A percentile compares a stretch with the other conserved stretches of the same genome.
These are phyloP conservation scores for Pogona vitticeps DNA, from an alignment of 2,113 vertebrate genomes.

Conservation along the genomic window DNA sequence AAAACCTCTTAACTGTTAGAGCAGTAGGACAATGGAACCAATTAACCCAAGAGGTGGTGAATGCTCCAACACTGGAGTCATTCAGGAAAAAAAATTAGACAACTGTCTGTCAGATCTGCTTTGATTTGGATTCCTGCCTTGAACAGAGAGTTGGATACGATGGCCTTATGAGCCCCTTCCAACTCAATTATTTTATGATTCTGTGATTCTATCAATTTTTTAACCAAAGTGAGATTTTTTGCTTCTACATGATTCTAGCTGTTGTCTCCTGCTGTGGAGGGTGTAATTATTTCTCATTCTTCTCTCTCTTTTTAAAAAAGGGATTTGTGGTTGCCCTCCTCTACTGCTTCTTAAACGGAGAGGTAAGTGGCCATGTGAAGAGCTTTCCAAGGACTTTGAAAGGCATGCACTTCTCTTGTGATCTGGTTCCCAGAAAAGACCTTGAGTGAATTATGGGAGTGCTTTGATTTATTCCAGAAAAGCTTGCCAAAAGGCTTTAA, in stretches of 20 bases:
- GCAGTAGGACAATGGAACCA: too few species aligned
- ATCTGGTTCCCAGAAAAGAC: not conserved
- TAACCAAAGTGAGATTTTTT: too few species aligned
- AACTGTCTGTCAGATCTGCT: too few species aligned
- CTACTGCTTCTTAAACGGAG: conserved; percentile 76
- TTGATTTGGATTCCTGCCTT: too few species aligned
- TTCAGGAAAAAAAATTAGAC: too few species aligned
- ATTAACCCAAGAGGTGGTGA: too few species aligned
- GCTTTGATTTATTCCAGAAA: conserved; percentile 10
- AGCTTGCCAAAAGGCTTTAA: not conserved
- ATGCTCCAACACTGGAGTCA: too few species aligned
- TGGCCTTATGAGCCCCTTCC: too few species aligned
- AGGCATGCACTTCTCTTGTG: rapidly evolving
- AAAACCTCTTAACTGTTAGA: too few species aligned
- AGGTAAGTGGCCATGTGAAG: conserved; percentile 60
- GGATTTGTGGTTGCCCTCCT: conserved; percentile 73
- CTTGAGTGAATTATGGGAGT: not conserved
- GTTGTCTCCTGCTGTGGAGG: not conserved
- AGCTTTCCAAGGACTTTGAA: conserved; percentile 21
- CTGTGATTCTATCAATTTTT: too few species aligned
- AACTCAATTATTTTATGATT: too few species aligned
- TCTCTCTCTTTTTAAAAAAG: conserved; percentile 24
- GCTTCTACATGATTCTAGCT: not conserved
- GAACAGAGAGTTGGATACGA: too few species aligned
- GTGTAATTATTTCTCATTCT: not conserved